Evolutionary conservation across 2,797 vertebrate species (phyloP), one percentile per base, ranked within the genome.

Genomic region (Schizopygopsis malacanthus): DNA sequence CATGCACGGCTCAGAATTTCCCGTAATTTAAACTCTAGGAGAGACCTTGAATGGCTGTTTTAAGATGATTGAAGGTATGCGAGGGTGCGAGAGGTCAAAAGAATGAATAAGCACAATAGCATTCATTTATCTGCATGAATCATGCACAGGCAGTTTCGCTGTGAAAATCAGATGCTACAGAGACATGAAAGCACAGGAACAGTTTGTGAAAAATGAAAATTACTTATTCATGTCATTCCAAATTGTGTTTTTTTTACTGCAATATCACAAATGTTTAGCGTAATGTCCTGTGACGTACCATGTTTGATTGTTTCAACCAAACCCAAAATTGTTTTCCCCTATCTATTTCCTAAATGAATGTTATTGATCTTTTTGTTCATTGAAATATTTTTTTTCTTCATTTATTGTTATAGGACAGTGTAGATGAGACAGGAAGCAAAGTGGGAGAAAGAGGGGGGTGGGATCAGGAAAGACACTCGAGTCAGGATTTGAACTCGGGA

Each of bases 111-210:
- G 70, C 82, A 76, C 56, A 81, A 88, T 54, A 76, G 72, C 54
- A 63, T 85, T 85, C 22, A 63, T 85, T 88, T 85, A 71, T 79
- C 67, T n/a, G 47, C 50, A 39, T 87, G 78, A 88, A 85, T 88
- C 82, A 89, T 47, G 25, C 20, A 33, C 11, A 18, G 75, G 61
- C 41, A 59, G 71, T 72, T 85, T 87, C 63, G 16, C 80, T 54
- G 41, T 59, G 52, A 47, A 43, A 59, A 61, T 85, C 39, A 69
- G 7, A 67, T 69, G 22, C 61, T 41, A 20, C n/a, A 72, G 41
- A 85, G 50, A 41, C 8, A 12, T 71, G 76, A 69, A 59, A 56
- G 47, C 50, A 16, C 67, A 56, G n/a, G 12, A 69, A 70, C 65
- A 22, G 20, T n/a, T 45, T 20, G 37, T 5, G 11, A 37, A 43